These are phyloP conservation scores for Petrophora chlorosata DNA, from an alignment of 2,888 invertebrate genomes.

Conservation along the genomic window DNA sequence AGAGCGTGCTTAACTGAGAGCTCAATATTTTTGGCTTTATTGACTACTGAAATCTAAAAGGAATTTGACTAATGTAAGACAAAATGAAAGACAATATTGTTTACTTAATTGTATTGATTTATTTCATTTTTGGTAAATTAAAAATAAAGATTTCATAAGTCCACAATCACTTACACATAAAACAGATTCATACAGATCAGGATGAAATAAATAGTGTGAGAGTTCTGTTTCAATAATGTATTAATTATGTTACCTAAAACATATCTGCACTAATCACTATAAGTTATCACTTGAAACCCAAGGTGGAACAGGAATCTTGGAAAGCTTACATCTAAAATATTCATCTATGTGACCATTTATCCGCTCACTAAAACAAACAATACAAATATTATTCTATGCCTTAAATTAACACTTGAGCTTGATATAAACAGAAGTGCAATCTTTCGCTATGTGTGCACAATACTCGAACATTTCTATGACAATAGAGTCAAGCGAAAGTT, in stretches of 20 bases:
- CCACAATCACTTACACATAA: conserved; percentile 80
- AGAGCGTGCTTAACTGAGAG: no score
- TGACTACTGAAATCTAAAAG: no score
- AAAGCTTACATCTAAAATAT: conserved; percentile 76
- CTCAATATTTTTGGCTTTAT: no score
- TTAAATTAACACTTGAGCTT: conserved; percentile 38
- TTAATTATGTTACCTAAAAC: conserved; percentile 72
- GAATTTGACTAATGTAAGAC: no score
- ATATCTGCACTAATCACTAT: conserved; percentile 74
- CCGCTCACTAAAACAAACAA: conserved; percentile 70
- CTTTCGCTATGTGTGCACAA: conserved; percentile 37
- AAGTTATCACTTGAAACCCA: conserved; percentile 81
- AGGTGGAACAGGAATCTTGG: conserved; percentile 79
- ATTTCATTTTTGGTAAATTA: conserved; percentile 83
- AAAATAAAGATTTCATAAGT: conserved; percentile 78
- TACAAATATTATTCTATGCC: conserved; percentile 39
- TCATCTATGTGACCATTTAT: conserved; percentile 73
- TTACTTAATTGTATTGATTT: conserved; percentile 72
- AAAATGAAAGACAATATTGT: conserved; percentile 30
- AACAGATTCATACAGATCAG: conserved; percentile 82
- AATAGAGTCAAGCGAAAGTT: conserved; percentile 39
- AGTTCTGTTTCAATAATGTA: conserved; percentile 70
- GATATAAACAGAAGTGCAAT: conserved; percentile 33
- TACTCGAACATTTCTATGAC: conserved; percentile 32
- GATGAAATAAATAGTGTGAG: conserved; percentile 82